Evolutionary conservation across 1,140 invertebrate species (phyloP).

Genomic region (Oreohelix idahoensis): DNA sequence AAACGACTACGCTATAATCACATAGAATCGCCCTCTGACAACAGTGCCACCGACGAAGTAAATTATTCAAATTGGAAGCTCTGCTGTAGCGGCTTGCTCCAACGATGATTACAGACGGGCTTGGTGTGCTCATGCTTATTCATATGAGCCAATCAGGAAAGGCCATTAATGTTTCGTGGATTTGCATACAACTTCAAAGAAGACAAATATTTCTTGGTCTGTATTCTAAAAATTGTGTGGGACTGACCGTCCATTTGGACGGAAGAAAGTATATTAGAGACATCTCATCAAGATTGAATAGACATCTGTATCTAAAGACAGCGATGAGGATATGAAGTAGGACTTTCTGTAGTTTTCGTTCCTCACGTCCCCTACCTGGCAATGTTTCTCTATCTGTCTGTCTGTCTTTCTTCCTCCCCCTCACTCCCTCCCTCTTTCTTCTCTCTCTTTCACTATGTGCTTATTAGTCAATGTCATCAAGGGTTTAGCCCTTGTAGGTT

Average conservation of each 20-base stretch:
- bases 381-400: no score
- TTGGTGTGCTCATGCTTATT: not conserved
- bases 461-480: no score
- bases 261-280: not conserved
- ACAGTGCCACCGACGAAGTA: not conserved
- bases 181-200: conserved; percentile 1
- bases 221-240: not conserved
- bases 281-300: not conserved
- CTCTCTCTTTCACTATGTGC: no score
- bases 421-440: no score
- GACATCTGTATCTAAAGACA: not conserved
- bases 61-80: not conserved
- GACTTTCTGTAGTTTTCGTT: no score
- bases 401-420: no score
- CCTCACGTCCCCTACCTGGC: no score
- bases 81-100: not conserved
- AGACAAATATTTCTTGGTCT: not conserved
- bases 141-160: not conserved
- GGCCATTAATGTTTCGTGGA: not conserved
- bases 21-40: not conserved
- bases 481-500: no score
- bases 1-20: not conserved
- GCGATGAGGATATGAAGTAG: not conserved
- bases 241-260: no score
- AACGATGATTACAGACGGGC: not conserved